Evolutionary conservation across 2,113 vertebrate genomes (phyloP), one percentile per base, ranked within the genome.

Genomic region (Oncorhynchus tshawytscha): DNA sequence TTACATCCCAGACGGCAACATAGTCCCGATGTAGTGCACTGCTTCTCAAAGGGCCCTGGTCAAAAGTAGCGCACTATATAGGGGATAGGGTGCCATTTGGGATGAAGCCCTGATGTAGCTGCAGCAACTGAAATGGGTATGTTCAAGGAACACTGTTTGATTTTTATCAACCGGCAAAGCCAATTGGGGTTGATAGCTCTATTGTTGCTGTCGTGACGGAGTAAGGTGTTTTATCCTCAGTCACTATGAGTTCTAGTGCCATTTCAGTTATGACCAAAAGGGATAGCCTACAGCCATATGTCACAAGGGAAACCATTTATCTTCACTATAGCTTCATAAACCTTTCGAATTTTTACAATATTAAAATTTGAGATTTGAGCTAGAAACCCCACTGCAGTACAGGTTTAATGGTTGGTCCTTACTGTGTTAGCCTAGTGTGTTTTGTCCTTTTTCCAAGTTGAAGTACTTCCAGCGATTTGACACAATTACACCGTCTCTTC

Each of bases 401-500:
- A 45, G 39, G 39, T 45, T 39, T 31, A 27, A 65, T 78, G 71
- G 81, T 66, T 9, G 39, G 81, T 78, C 81, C 78, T 85, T 87
- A 82, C 84, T 80, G 75, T 45, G 57, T 82, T 45, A 78, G 78
- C 65, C 83, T 81, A 84, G 81, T 82, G 78, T 73, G 31, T 20
- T 71, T 85, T 51, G 49, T 54, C 45, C 75, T 74, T 80, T 88
- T 85, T 85, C 89, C 89, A 90, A 88, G 85, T 82, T 89, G 84
- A 90, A 92, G 90, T 90, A 88, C 88, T 92, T 88, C 85, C 86
- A 91, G 89, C 89, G 89, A 90, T 93, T 91, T 92, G 88, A 90
- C 86, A 90, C 89, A 90, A 90, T 92, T 91, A 91, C 89, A 81
- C 88, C 25, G 88, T 85, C 80, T 85, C 89, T 88, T 87, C 86